Percentiles rank a stretch among this genome's conserved stretches.
Conservation (phyloP, 2,113 vertebrate species). For the Cricetomys ansorgei region DNA sequence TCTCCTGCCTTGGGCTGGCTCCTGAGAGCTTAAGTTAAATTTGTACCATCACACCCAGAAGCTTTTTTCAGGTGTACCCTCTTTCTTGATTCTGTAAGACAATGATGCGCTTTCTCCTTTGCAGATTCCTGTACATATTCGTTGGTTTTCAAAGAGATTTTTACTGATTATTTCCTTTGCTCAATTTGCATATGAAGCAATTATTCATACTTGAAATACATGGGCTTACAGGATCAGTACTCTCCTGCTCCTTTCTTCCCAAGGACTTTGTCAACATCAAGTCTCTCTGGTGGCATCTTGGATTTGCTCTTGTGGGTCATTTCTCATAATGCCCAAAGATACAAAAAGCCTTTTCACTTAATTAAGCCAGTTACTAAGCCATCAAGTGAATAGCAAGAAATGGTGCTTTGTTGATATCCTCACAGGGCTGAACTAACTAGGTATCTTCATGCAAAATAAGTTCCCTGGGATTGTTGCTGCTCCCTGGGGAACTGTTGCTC, state of each 20-base stretch:
- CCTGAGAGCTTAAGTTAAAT: neutral
- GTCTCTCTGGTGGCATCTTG: neutral
- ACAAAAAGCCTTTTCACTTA: neutral
- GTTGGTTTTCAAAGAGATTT: slow-evolving; percentile 31
- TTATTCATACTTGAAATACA: neutral
- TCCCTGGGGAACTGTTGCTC: neutral
- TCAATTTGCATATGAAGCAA: neutral
- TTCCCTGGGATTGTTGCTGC: neutral
- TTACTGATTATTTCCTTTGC: slow-evolving; percentile 38
- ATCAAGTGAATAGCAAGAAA: neutral
- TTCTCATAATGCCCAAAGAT: neutral
- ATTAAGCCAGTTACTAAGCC: slow-evolving; percentile 25
- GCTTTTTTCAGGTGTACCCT: neutral
- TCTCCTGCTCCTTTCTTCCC: neutral
- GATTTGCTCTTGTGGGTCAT: slow-evolving; percentile 4
- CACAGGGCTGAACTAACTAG: neutral
- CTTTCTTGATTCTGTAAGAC: neutral
- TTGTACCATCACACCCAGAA: neutral
- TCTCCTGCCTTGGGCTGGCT: neutral
- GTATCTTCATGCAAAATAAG: slow-evolving; percentile 5
- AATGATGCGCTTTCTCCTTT: neutral
- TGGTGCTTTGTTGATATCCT: neutral
- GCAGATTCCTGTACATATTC: neutral
- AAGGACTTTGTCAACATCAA: neutral
- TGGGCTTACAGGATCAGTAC: neutral